Evolutionary conservation across 2,888 invertebrate genomes (phyloP), one percentile per base, ranked within the genome.

Genomic region (Netelia melanura): DNA sequence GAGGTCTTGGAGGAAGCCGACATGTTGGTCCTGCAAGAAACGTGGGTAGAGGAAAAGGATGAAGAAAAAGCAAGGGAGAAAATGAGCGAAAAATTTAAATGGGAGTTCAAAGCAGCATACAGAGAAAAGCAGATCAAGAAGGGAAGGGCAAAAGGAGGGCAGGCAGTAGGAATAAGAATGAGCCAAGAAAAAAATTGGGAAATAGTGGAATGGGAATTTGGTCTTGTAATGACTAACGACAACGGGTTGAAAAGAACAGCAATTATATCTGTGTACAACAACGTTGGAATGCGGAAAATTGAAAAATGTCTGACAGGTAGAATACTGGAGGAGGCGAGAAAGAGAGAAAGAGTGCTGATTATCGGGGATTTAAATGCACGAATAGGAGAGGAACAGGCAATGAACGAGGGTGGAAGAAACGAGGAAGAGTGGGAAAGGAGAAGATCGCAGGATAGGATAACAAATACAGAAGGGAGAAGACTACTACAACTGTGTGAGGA

Each of bases 11-110:
- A 43, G 11, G n/a, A 48, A 6, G 71, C 5, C 14, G 74, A 81
- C 8, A 52, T 81, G 11, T 14, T 75, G 0, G 25, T 56, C 0
- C 17, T 81, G 43, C 43, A 23, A n/a, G 81, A 81, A 65, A 81
- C 81, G 17, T 81, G 81, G 74, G 17, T 81, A 11, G 30, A 44
- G 48, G 71, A 79, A 11, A 14, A 79, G n/a, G 43, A 81, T 9
- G 52, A 17, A 11, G 8, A 11, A 9, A 23, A 56, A 23, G n/a
- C 14, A 52, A 21, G 43, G 44, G 17, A 54, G 54, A 38, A 65
- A 38, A 14, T 81, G 54, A 48, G 48, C 14, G 48, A 9, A 5
- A 48, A 48, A 48, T 48, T 48, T n/a, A n/a, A n/a, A n/a, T n/a
- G n/a, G n/a, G n/a, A n/a, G n/a, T n/a, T n/a, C n/a, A n/a, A n/a